Evolutionary conservation across 2,113 vertebrate species (phyloP), one percentile per base, ranked within the genome.

Genomic region (Nanorana parkeri): DNA sequence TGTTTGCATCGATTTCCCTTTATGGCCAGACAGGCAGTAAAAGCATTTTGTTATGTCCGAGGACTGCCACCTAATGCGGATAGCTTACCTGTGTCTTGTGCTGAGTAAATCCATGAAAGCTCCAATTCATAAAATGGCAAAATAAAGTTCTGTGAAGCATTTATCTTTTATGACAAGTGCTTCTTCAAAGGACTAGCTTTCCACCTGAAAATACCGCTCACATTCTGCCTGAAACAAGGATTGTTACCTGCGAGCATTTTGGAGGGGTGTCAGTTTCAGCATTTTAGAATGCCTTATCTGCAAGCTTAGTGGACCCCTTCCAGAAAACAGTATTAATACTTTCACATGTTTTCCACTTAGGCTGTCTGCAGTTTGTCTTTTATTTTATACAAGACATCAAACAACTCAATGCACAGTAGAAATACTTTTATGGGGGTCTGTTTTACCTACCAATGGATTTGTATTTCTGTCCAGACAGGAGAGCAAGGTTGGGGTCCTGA

Each of bases 1-100:
- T 20, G 79, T 64, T 74, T 73, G 26, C 55, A 81, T 81, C 66
- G 79, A 74, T 81, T 81, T 74, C 69, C 65, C 26, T 24, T 74
- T 66, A 81, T 65, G 66, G 24, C 63, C 17, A 20, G 60, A 17
- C 11, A 3, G n/a, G 20, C 15, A 32, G 29, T 67, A 75, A 75
- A 63, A 0, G 20, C 69, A 73, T 73, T 72, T 73, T 79, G 29
- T 54, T 20, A 13, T 24, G 61, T 75, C 28, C 19, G 2, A 16
- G 65, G 61, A 13, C 47, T 58, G 2, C 5, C 28, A 56, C 32
- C 47, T 67, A 41, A 56, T 75, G 51, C 47, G 66, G 61, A 65
- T 73, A 24, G 36, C 71, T 67, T 29, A 82, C n/a, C 71, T 67
- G 61, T 32, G 21, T 68, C 58, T 17, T 82, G 28, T 75, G 67